Base-by-base conservation (phyloP, 2,888 invertebrate genomes). In the Drosophila stalkeri region DNA sequence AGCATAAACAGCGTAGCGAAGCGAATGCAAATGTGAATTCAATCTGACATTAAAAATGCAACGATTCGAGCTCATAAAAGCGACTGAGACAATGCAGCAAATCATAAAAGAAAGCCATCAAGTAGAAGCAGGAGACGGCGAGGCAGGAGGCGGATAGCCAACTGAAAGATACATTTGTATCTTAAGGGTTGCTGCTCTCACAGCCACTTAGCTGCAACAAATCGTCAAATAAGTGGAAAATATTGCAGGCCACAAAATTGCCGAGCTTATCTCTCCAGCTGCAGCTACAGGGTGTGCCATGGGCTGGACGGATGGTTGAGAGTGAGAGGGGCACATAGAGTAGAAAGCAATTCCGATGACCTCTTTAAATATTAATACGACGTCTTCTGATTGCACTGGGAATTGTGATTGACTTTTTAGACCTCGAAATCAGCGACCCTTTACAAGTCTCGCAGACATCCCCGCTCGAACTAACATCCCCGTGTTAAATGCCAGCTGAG, bases 341-440 rank as follows among this genome's bases (percentile, higher is more conserved):
- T 23, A 12, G 72, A 72, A 86, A 80, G 76, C 84, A 90, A 89
- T 87, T 91, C 85, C 89, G 85, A 91, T 91, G 91, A 89, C 91
- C 91, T 91, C 83, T 89, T 91, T 91, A 91, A 91, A 91, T 91
- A 91, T 91, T 91, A 91, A 91, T 92, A 82, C 86, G 90, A 67
- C 85, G 86, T 86, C 83, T 77, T 87, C 89, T 92, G 91, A 91
- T 91, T 91, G 91, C 88, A 86, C 82, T 86, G 91, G 91, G 91
- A 91, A 91, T 91, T 91, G 89, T 90, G 91, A 92, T 91, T 91
- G 91, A 91, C 92, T 91, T 92, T 90, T 88, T 89, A 86, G 89
- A 86, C 79, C 81, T 73, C 56, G 49, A 67, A 67, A 67, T 67
- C 67, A 56, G 67, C 35, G 59, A 60, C 47, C 27, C 55, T 49